Conservation (phyloP, 2,113 vertebrate species). For the Microtus ochrogaster region DNA sequence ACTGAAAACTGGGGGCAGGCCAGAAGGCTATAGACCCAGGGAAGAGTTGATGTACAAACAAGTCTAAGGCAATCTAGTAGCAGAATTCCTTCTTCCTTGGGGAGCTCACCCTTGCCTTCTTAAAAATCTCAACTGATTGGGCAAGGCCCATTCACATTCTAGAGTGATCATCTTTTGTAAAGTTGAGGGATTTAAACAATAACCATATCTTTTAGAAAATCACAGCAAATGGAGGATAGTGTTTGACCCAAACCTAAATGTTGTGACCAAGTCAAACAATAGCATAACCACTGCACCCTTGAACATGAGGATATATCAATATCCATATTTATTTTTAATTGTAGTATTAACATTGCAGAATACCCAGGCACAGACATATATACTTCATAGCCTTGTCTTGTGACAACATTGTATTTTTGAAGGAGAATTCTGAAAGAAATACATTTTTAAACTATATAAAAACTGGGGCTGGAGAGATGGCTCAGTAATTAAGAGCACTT, state of each 20-base stretch:
- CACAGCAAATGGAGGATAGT: not conserved
- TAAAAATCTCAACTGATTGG: not conserved
- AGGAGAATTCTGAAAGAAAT: not conserved
- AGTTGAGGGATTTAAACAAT: not conserved
- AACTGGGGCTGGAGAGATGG: not conserved
- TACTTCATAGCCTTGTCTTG: not conserved
- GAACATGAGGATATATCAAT: not conserved
- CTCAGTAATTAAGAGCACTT: not conserved
- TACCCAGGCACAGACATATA: not conserved
- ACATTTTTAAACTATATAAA: not conserved
- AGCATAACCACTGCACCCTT: not conserved
- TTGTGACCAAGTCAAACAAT: not conserved
- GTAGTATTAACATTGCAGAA: not conserved
- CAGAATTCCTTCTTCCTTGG: not conserved
- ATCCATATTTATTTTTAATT: not conserved
- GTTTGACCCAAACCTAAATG: not conserved
- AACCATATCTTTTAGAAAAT: not conserved
- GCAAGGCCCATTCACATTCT: not conserved
- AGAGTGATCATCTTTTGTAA: not conserved
- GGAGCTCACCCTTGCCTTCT: not conserved
- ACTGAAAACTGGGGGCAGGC: not conserved
- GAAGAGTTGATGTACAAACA: not conserved
- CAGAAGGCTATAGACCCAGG: not conserved
- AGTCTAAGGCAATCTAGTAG: not conserved
- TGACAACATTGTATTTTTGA: not conserved